Evolutionary conservation across 2,888 invertebrate species (phyloP).

Genomic region (Mythimna impura): DNA sequence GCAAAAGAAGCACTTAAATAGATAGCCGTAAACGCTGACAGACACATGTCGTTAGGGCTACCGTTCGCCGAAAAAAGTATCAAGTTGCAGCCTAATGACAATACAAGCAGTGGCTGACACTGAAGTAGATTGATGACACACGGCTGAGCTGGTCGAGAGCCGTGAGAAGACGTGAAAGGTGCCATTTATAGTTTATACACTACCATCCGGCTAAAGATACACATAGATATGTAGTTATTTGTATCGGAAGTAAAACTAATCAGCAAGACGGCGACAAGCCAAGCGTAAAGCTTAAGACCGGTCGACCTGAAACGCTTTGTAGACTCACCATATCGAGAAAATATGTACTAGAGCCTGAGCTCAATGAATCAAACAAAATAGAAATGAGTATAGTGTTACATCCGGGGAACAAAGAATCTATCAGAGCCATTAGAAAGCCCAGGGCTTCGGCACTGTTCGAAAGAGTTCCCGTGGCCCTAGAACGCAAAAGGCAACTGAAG

Average conservation of each 20-base stretch:
- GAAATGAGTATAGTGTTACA: conserved; percentile 28
- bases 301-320: conserved; percentile 48
- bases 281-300: conserved; percentile 53
- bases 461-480: too few species aligned
- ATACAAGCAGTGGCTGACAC: conserved; percentile 44
- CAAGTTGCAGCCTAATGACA: conserved; percentile 57
- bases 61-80: conserved; percentile 56
- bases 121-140: conserved; percentile 63
- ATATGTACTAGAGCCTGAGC: conserved; percentile 23
- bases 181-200: conserved; percentile 43
- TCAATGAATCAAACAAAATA: conserved; percentile 39
- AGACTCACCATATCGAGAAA: conserved; percentile 37
- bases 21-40: conserved; percentile 40
- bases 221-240: conserved; percentile 32
- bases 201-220: conserved; percentile 33
- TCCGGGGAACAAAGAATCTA: conserved; percentile 13
- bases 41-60: conserved; percentile 53
- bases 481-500: too few species aligned
- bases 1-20: conserved; percentile 37
- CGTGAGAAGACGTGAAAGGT: conserved; percentile 53
- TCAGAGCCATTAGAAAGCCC: not conserved
- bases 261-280: conserved; percentile 50
- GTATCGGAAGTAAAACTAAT: conserved; percentile 63
- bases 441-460: too few species aligned
- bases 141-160: conserved; percentile 21